Percentiles rank a stretch among this genome's conserved stretches.
Evolutionary conservation across 2,797 vertebrate genomes (phyloP).

Genomic region (Oreonectes daqikongensis): DNA sequence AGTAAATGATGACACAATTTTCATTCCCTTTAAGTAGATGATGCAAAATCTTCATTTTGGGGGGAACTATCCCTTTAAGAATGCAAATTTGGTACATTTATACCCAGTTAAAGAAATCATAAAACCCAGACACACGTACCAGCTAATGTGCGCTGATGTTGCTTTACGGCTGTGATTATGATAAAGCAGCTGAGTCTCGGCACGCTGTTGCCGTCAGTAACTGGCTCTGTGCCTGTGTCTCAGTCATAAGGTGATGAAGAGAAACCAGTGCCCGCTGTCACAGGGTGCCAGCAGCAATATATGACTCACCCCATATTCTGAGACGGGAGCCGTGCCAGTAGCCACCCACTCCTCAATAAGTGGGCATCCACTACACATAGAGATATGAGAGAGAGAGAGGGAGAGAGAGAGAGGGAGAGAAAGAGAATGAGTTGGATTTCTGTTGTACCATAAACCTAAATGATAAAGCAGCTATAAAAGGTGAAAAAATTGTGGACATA

Average conservation of each 20-base stretch:
- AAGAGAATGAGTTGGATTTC: too few species aligned
- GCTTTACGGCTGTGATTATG: constrained; percentile 40
- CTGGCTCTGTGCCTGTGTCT: constrained; percentile 28
- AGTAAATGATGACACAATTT: too few species aligned
- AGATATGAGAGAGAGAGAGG: constrained; percentile 72
- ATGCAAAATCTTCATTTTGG: not conserved
- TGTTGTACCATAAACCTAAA: constrained; percentile 7
- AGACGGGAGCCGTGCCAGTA: constrained; percentile 34
- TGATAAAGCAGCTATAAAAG: constrained; percentile 37
- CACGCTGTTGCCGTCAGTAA: constrained; percentile 4
- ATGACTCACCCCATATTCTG: constrained; percentile 47
- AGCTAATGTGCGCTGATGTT: constrained; percentile 22
- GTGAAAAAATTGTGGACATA: not conserved
- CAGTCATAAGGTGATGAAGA: constrained; percentile 51
- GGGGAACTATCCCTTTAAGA: not conserved
- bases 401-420: constrained; percentile 22
- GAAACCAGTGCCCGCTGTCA: constrained; percentile 25
- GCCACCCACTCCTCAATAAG: constrained; percentile 42
- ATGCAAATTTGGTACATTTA: not conserved
- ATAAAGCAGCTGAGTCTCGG: constrained; percentile 30
- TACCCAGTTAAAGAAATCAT: not conserved
- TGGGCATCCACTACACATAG: constrained; percentile 48
- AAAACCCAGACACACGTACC: constrained; percentile 11
- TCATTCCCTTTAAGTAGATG: not conserved
- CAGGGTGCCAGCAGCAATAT: constrained; percentile 44